Percentiles rank a stretch among this genome's conserved stretches.
Evolutionary conservation across 2,113 vertebrate genomes (phyloP).

Genomic region (Planiliza haematocheilus): DNA sequence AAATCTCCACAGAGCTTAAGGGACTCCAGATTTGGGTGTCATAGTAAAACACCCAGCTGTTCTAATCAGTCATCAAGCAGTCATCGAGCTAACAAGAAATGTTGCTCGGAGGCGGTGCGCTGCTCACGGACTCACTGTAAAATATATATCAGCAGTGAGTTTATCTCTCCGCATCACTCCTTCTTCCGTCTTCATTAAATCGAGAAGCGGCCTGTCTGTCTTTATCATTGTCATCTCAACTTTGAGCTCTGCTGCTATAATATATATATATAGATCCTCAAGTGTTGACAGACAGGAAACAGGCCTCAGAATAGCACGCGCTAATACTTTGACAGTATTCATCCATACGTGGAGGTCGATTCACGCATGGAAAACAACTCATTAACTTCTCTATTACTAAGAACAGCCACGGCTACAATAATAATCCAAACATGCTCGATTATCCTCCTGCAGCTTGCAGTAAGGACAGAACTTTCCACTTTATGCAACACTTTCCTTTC

Average conservation of each 20-base stretch:
- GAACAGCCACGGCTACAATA: no score
- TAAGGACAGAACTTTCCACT: slow-evolving; percentile 15
- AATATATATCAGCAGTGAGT: background rate
- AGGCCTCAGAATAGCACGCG: slow-evolving; percentile 25
- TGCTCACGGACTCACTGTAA: background rate
- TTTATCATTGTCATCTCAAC: slow-evolving; percentile 2
- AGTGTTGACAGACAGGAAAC: slow-evolving; percentile 17
- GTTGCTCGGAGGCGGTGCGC: background rate
- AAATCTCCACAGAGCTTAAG: background rate
- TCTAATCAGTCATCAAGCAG: no score
- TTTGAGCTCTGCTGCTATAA: slow-evolving; percentile 4
- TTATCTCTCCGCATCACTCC: background rate
- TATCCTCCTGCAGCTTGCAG: background rate
- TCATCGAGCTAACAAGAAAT: slow-evolving; percentile 1
- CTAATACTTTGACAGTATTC: background rate
- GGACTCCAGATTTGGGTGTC: background rate
- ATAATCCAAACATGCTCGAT: no score
- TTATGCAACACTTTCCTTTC: slow-evolving; percentile 32
- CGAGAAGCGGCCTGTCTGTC: background rate
- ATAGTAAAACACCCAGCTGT: no score
- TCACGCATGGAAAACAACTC: background rate
- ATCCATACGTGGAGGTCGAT: background rate
- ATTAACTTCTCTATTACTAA: background rate
- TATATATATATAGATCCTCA: slow-evolving; percentile 11
- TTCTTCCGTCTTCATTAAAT: slow-evolving; percentile 28